Evolutionary conservation across 2,113 vertebrate species (phyloP).

Genomic region (Puntigrus tetrazona): DNA sequence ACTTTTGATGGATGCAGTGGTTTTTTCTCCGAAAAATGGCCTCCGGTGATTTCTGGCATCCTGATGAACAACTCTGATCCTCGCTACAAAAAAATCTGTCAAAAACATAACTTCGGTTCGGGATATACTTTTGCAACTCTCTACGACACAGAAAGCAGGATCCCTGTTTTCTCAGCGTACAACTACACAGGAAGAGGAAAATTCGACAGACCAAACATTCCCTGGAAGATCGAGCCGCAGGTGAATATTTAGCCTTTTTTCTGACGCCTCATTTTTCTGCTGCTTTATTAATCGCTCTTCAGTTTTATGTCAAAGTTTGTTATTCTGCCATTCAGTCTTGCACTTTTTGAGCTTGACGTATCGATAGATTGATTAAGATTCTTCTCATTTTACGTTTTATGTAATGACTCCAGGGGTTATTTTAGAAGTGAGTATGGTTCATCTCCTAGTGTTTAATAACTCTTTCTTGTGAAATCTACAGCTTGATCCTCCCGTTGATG

Average conservation of each 20-base stretch:
- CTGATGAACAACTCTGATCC: background rate
- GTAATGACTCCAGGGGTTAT: too few relatives aligned
- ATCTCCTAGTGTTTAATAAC: background rate
- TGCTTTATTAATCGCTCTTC: too few relatives aligned
- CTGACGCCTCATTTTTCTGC: background rate
- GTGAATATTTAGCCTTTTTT: background rate
- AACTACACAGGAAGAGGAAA: background rate
- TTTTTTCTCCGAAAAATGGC: background rate
- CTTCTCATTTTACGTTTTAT: too few relatives aligned
- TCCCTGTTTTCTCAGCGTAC: background rate
- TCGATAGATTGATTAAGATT: too few relatives aligned
- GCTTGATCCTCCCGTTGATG: background rate
- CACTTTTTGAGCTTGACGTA: too few relatives aligned
- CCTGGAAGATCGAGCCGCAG: background rate
- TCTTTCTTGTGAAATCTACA: background rate
- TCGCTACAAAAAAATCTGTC: background rate
- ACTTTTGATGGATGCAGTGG: background rate
- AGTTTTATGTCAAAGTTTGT: too few relatives aligned
- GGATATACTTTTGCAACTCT: background rate
- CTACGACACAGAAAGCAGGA: background rate
- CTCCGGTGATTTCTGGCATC: background rate
- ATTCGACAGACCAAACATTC: background rate
- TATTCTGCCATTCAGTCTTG: too few relatives aligned
- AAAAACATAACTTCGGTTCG: background rate
- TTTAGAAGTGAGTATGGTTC: too few relatives aligned